These are phyloP conservation scores for Coracias cyanogaster DNA, from an alignment of 2,797 vertebrate species.

Conservation along the genomic window DNA sequence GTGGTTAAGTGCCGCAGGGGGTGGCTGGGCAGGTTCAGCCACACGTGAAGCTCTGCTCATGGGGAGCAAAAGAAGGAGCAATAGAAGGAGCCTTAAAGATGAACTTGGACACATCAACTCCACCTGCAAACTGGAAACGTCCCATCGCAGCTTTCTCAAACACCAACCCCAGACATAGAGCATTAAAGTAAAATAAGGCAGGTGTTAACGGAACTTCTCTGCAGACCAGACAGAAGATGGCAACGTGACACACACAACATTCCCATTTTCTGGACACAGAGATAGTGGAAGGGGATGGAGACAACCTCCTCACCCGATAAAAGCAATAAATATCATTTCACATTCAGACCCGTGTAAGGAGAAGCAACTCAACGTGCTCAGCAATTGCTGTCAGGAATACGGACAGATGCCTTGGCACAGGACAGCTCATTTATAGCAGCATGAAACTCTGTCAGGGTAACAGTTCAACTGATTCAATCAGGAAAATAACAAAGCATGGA, in stretches of 20 bases:
- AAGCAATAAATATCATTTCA: not conserved
- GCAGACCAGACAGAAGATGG: not conserved
- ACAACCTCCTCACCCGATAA: not conserved
- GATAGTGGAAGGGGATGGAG: not conserved
- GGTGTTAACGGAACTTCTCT: not conserved
- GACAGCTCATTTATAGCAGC: not conserved
- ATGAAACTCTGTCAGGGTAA: not conserved
- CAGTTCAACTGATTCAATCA: not conserved
- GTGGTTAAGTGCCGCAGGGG: not conserved
- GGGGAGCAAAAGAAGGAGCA: too few species aligned
- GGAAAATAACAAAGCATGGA: not conserved
- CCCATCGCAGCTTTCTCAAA: not conserved
- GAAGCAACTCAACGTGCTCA: not conserved
- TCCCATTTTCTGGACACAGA: not conserved
- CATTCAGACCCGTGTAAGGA: not conserved
- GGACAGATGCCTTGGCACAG: slow-evolving; percentile 22
- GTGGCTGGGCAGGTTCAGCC: not conserved
- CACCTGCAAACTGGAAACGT: not conserved
- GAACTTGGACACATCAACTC: not conserved
- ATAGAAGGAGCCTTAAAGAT: not conserved
- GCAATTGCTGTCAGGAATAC: not conserved
- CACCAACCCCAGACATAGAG: not conserved
- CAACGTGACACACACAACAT: rapidly evolving
- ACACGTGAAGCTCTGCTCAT: rapidly evolving
- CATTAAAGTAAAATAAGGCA: not conserved